A percentile compares a stretch with the other conserved stretches of the same genome.
phyloP scores from a whole-genome alignment of 2,797 vertebrate species.

The Lophura swinhoii region DNA sequence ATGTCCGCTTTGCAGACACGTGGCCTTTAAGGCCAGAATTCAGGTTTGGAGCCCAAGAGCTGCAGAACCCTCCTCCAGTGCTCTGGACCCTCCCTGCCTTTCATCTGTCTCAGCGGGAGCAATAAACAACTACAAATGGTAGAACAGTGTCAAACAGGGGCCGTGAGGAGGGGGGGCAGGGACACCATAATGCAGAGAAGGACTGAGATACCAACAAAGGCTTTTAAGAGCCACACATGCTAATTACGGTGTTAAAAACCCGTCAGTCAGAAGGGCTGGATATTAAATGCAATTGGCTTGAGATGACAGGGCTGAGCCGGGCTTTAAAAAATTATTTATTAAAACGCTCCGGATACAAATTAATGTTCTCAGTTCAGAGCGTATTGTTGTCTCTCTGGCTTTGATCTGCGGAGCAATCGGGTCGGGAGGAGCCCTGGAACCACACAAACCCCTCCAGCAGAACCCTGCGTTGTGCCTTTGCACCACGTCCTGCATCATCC shows the following conservation, averaged over 20 bases:
- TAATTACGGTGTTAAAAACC: constrained; percentile 80
- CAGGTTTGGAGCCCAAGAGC: background rate
- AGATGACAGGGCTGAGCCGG: constrained; percentile 76
- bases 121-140: constrained; percentile 74
- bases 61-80: background rate
- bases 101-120: constrained; percentile 45
- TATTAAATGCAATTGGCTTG: constrained; percentile 78
- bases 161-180: background rate
- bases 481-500: background rate
- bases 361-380: constrained; percentile 70
- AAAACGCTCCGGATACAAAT: constrained; percentile 75
- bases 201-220: constrained; percentile 48
- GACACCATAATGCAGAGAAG: constrained; percentile 28
- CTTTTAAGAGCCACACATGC: constrained; percentile 75
- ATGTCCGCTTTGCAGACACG: background rate
- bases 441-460: fast-evolving
- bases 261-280: constrained; percentile 73
- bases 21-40: background rate
- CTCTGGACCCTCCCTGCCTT: constrained; percentile 15
- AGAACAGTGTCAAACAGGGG: constrained; percentile 10
- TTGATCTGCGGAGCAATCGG: constrained; percentile 71
- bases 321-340: constrained; percentile 72
- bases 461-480: background rate
- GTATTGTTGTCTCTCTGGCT: constrained; percentile 75
- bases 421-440: too few species aligned